Conservation (phyloP, 2,113 vertebrate species). For the Phyllopteryx taeniolatus region DNA sequence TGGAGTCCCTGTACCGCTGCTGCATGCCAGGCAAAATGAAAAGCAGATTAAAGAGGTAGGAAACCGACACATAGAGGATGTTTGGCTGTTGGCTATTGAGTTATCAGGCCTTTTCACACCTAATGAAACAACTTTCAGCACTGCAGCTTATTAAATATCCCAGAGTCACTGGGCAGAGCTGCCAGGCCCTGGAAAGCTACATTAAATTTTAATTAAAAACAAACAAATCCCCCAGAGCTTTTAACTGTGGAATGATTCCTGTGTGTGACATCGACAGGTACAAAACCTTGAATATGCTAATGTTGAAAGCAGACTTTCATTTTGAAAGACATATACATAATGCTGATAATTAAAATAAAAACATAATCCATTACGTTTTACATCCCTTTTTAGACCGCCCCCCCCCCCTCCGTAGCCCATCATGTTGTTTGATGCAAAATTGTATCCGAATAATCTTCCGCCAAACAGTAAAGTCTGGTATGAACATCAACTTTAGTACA, state of each 20-base stretch:
- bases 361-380: neutral
- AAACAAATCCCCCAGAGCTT: slow-evolving; percentile 69
- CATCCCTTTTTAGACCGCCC: neutral
- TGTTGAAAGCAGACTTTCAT: slow-evolving; percentile 8
- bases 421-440: too few species aligned
- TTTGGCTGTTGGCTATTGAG: slow-evolving; percentile 77
- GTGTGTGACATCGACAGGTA: slow-evolving; percentile 37
- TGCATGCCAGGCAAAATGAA: slow-evolving; percentile 71
- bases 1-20: slow-evolving; percentile 63
- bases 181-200: slow-evolving; percentile 62
- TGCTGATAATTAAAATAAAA: neutral
- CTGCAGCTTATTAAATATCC: slow-evolving; percentile 73
- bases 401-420: too few species aligned
- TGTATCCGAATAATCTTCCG: too few species aligned
- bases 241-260: slow-evolving; percentile 37
- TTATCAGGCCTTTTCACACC: slow-evolving; percentile 78
- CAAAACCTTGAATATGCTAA: slow-evolving; percentile 19
- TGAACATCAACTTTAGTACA: too few species aligned
- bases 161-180: slow-evolving; percentile 66
- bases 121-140: slow-evolving; percentile 78
- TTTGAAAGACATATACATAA: neutral
- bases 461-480: too few species aligned
- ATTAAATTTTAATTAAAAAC: slow-evolving; percentile 75
- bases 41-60: slow-evolving; percentile 75
- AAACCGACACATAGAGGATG: slow-evolving; percentile 70